These are phyloP conservation scores for Galeruca laticollis DNA, from an alignment of 2,888 invertebrate species.

Conservation along the genomic window DNA sequence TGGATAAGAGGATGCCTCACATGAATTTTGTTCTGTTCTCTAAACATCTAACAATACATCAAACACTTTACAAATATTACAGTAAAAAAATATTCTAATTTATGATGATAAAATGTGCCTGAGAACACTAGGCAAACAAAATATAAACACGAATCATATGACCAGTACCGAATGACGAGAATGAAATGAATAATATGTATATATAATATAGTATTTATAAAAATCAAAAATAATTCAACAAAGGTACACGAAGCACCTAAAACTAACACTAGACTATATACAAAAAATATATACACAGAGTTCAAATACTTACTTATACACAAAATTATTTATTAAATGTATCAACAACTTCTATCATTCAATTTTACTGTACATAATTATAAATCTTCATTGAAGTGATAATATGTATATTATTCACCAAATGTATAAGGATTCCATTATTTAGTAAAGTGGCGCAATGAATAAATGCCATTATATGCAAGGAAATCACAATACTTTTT, in stretches of 20 bases:
- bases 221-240: conserved; percentile 61
- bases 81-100: conserved; percentile 60
- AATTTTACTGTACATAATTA: background rate
- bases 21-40: background rate
- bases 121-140: conserved; percentile 38
- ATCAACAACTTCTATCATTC: background rate
- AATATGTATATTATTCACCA: no score
- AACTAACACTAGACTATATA: conserved; percentile 57
- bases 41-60: conserved; percentile 52
- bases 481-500: no score
- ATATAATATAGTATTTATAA: conserved; percentile 54
- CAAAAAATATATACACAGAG: conserved; percentile 29
- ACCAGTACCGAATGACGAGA: conserved; percentile 67
- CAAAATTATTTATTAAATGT: background rate
- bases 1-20: conserved; percentile 16
- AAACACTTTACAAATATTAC: conserved; percentile 59
- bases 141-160: conserved; percentile 56
- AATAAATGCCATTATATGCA: no score
- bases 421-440: no score
- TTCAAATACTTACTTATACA: conserved; percentile 5
- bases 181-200: conserved; percentile 53
- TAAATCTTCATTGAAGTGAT: no score
- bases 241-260: conserved; percentile 65
- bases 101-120: conserved; percentile 56
- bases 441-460: no score